Conservation (phyloP, 2,797 vertebrate species). For the Falco biarmicus region DNA sequence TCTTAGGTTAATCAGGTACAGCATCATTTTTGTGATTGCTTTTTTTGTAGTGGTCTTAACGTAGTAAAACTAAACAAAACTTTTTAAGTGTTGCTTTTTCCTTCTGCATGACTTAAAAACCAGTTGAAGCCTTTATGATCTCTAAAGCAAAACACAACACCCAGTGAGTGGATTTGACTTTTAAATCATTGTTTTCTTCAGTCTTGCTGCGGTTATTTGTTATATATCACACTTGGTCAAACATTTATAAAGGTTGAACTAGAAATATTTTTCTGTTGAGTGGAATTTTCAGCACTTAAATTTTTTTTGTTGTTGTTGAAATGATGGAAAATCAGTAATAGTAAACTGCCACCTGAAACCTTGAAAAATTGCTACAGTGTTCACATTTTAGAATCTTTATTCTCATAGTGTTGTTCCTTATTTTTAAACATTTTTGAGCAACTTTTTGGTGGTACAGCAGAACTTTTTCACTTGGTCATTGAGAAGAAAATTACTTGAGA, state of each 20-base stretch:
- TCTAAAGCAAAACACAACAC: neutral
- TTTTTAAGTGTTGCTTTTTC: neutral
- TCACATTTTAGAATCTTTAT: neutral
- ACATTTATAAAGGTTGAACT: neutral
- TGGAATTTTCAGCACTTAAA: neutral
- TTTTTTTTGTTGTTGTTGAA: neutral
- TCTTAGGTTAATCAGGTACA: neutral
- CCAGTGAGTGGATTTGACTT: neutral
- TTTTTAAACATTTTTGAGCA: slow-evolving; percentile 34
- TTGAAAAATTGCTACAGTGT: neutral
- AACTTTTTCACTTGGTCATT: slow-evolving; percentile 65
- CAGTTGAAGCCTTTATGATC: neutral
- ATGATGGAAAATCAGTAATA: neutral
- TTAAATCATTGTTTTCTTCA: neutral
- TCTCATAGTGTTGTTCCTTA: slow-evolving; percentile 12
- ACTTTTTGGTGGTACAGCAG: slow-evolving; percentile 11
- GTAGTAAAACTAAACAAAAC: neutral
- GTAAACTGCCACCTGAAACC: slow-evolving; percentile 12
- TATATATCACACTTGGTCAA: neutral
- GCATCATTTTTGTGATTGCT: neutral
- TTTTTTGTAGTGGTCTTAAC: neutral
- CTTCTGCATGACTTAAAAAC: neutral
- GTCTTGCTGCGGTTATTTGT: neutral
- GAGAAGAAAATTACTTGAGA: slow-evolving; percentile 58
- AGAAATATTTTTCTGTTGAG: slow-evolving; percentile 47